Base-by-base conservation (phyloP, 2,888 invertebrate species). In the Monopis laevigella region DNA sequence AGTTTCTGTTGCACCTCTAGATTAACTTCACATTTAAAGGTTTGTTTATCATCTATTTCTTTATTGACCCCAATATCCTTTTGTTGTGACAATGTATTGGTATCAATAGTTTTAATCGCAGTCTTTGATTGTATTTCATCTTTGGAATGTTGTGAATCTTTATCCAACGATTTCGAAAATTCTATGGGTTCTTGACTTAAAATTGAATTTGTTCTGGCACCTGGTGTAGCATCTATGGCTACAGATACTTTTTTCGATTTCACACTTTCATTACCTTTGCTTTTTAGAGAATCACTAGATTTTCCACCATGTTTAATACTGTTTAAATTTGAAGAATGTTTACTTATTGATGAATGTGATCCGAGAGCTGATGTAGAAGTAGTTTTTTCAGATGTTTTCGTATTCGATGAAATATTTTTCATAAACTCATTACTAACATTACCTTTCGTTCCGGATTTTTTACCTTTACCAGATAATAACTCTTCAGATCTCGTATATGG, bases 111-210 rank as follows among this genome's bases (percentile, higher is more conserved):
- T 19, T 58, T 56, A 17, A 73, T 65, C 46, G 81, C 74, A 16
- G 80, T 82, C 51, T 73, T 72, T 2, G 81, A 75, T 45, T 72
- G 66, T 50, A 77, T 59, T 41, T 56, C 56, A 45, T 43, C 53
- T 50, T 48, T 65, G 62, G 69, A 67, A 70, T 70, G 64, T 67
- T 52, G 57, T 43, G 50, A 48, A 40, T 19, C 44, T 26, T 45
- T 42, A 27, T 70, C 66, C 32, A 85, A 67, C n/a, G 84, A 84
- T 65, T 88, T 89, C 0, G 84, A 84, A 34, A 90, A 60, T 65
- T 92, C 90, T 46, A 90, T 89, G 1, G 91, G 91, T 58, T 89
- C 85, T 67, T 92, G 91, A 51, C 86, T 84, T 39, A 91, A 59
- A 21, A 92, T 83, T 41, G 90, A 90, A 46, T 85, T 84, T 16